Conservation (phyloP, 2,797 vertebrate species). For the Hyperoplus lanceolatus region DNA sequence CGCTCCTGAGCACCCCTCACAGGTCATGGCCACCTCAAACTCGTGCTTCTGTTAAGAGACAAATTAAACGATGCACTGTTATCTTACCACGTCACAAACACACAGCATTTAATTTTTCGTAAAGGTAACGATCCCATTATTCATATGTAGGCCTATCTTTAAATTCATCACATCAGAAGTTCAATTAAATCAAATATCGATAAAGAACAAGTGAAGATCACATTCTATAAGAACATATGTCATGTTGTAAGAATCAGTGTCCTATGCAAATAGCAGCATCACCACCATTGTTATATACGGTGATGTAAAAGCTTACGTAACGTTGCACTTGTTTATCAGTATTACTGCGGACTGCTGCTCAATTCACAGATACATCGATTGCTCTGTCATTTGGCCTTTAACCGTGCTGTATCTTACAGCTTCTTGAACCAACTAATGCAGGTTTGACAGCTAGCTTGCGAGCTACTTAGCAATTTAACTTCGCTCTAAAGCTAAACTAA, state of each 20-base stretch:
- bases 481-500: not conserved
- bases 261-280: not conserved
- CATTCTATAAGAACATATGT: not conserved
- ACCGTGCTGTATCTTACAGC: not conserved
- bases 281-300: not conserved
- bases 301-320: not conserved
- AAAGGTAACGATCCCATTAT: too few relatives aligned
- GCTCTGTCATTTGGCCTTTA: accelerated
- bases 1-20: conserved; percentile 93
- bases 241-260: not conserved
- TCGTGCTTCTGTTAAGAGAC: conserved; percentile 90
- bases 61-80: not conserved
- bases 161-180: not conserved
- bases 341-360: not conserved
- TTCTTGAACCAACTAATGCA: not conserved
- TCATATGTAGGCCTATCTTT: too few relatives aligned
- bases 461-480: not conserved
- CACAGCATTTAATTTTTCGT: not conserved
- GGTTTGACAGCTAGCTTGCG: conserved; percentile 8
- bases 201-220: not conserved
- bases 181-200: not conserved
- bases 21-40: conserved; percentile 97
- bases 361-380: not conserved
- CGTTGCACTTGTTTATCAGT: not conserved
- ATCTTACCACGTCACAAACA: not conserved